These are phyloP conservation scores for Formica aserva DNA, from an alignment of 2,888 invertebrate genomes.

Conservation along the genomic window DNA sequence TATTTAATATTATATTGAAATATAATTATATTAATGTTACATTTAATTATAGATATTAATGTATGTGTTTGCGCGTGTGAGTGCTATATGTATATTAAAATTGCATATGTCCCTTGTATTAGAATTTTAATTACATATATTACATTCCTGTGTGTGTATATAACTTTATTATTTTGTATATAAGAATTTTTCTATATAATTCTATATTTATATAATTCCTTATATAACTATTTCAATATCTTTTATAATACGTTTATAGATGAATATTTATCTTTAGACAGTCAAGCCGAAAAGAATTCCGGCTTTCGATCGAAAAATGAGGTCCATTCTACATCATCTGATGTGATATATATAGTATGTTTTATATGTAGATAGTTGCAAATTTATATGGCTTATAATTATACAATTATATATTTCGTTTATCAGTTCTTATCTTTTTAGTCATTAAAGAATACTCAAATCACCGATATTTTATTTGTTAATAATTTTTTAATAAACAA, in stretches of 20 bases:
- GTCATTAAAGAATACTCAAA: not conserved
- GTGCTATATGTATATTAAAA: not conserved
- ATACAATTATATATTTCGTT: not conserved
- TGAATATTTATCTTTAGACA: not conserved
- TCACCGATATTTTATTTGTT: not conserved
- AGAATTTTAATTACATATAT: not conserved
- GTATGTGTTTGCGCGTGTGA: not conserved
- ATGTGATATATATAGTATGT: not conserved
- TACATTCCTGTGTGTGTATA: not conserved
- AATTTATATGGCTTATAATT: not conserved
- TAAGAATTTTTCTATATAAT: not conserved
- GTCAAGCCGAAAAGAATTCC: not conserved
- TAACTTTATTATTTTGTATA: not conserved
- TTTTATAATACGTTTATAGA: not conserved
- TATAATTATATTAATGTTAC: not conserved
- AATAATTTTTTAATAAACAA: slow-evolving; percentile 1
- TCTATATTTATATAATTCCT: not conserved
- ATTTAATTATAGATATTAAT: too few species aligned
- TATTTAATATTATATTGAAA: not conserved
- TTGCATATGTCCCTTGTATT: not conserved
- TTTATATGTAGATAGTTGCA: not conserved
- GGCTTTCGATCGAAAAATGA: not conserved
- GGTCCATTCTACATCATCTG: not conserved
- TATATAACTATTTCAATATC: not conserved
- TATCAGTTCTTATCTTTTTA: not conserved